Evolutionary conservation across 1,140 invertebrate genomes (phyloP), one percentile per base, ranked within the genome.

Genomic region (Dendrolimus kikuchii): DNA sequence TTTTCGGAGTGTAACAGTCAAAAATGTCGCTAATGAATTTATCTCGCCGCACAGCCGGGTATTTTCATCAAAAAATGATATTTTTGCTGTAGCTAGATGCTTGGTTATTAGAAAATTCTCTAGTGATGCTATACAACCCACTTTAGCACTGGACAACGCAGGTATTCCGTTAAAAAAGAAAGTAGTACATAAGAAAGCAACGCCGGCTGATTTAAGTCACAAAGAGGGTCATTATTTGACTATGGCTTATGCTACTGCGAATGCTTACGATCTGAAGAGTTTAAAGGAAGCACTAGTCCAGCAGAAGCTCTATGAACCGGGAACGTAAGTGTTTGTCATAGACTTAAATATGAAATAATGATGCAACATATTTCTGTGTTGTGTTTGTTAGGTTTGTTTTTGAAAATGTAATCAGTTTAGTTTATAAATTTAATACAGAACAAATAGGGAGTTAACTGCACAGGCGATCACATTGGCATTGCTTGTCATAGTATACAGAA

Each of bases 271-370:
- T 54, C 57, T 86, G 23, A 84, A 79, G 51, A 62, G 67, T 55
- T 44, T 86, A 39, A 77, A 74, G 47, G 75, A 84, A 39, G 81
- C 73, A 2, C 59, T 86, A 39, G 50, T 79, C 7, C 65, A 79
- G 40, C 81, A 86, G 67, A 86, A 84, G 63, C 68, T 86, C 5
- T 86, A 86, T 51, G 77, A 84, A 52, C 81, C 83, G 5, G 81
- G 73, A 66, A 81, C 55, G 83, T 86, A 74, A 80, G 80, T 46
- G 51, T 69, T 62, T 23, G 3, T 62, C 41, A 45, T 54, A 42
- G 38, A 9, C 10, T 9, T 41, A 38, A 10, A 38, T 37, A 37
- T 48, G 47, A 39, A 42, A 43, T 36, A 37, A 68, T 68, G 68
- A 74, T 51, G 68, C 57, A 71, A 71, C 55, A 47, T 10, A 44